Conservation (phyloP, 2,888 invertebrate genomes). For the Calephelis perditalis region DNA sequence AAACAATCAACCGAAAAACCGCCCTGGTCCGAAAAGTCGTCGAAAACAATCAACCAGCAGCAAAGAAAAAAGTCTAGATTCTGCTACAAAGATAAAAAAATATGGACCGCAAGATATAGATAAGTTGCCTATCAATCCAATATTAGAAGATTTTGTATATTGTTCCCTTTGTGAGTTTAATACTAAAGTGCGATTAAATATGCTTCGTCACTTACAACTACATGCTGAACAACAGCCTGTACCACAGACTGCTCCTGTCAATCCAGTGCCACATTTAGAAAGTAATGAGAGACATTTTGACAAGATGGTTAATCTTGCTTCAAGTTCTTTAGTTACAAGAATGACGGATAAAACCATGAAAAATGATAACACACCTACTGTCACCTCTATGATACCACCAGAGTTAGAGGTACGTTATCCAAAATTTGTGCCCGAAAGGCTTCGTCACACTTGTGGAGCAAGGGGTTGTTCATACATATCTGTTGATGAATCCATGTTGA, state of each 20-base stretch:
- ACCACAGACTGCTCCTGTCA: slow-evolving; percentile 84
- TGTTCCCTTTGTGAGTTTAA: slow-evolving; percentile 84
- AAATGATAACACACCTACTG: slow-evolving; percentile 24
- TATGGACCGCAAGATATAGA: slow-evolving; percentile 81
- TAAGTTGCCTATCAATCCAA: slow-evolving; percentile 80
- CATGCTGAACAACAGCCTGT: slow-evolving; percentile 82
- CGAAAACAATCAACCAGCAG: slow-evolving; percentile 23
- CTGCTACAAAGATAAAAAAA: slow-evolving; percentile 38
- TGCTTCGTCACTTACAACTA: slow-evolving; percentile 82
- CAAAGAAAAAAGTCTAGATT: slow-evolving; percentile 24
- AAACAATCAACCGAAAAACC: neutral
- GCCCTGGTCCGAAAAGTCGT: slow-evolving; percentile 14
- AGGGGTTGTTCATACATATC: slow-evolving; percentile 84
- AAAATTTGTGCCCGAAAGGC: slow-evolving; percentile 69
- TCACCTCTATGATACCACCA: slow-evolving; percentile 34
- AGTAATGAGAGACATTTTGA: slow-evolving; percentile 89
- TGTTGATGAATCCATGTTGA: slow-evolving; percentile 83
- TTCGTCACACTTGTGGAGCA: slow-evolving; percentile 85
- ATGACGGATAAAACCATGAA: slow-evolving; percentile 37
- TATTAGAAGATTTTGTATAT: slow-evolving; percentile 78
- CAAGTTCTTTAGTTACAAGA: slow-evolving; percentile 74
- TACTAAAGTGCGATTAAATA: slow-evolving; percentile 84
- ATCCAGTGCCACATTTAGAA: slow-evolving; percentile 89
- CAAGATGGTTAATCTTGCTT: slow-evolving; percentile 90
- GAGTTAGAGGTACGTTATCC: slow-evolving; percentile 54